Conservation (phyloP, 2,113 vertebrate species). For the Mormyrus iriodes region DNA sequence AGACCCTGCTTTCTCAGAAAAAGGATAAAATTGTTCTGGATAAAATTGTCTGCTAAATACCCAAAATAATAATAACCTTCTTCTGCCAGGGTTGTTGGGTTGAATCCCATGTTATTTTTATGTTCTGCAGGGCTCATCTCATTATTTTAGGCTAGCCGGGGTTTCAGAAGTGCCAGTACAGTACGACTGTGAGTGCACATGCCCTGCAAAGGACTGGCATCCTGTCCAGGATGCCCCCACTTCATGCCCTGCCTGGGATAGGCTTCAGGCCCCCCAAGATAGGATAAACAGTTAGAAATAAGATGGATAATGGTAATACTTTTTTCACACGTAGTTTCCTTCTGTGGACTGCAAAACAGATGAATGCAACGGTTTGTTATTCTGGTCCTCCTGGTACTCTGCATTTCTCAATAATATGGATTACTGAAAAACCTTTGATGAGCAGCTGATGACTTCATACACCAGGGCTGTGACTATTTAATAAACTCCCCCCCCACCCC, state of each 20-base stretch:
- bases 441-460: background rate
- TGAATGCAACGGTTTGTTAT: background rate
- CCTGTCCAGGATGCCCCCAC: background rate
- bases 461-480: background rate
- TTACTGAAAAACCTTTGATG: background rate
- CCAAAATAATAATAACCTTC: background rate
- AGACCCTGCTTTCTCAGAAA: background rate
- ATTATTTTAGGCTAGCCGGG: background rate
- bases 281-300: background rate
- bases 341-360: background rate
- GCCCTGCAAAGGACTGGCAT: background rate
- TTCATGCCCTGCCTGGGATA: background rate
- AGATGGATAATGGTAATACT: background rate
- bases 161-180: background rate
- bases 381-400: background rate
- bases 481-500: background rate
- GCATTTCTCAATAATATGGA: background rate
- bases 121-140: background rate
- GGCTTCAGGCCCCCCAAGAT: background rate
- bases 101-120: background rate
- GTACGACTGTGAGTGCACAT: background rate
- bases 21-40: background rate
- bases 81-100: background rate
- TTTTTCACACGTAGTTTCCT: background rate
- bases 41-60: background rate